Base-by-base conservation (phyloP, 2,888 invertebrate genomes). In the Anticlea derivata region DNA sequence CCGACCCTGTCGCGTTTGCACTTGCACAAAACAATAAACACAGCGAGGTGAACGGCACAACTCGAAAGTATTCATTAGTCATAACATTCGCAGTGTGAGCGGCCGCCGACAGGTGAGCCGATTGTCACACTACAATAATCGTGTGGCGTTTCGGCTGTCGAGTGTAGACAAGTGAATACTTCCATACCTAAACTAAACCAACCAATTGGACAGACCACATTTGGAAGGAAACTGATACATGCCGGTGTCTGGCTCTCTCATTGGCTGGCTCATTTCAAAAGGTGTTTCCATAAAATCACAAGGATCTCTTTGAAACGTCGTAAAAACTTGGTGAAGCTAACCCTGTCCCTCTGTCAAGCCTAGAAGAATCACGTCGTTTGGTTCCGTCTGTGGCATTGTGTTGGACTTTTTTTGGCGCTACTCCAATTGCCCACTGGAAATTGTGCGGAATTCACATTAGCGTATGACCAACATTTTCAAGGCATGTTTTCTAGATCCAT, bases 81-180 rank as follows among this genome's bases (percentile, higher is more conserved):
- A 53, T 44, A 44, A 39, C 41, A 45, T n/a, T n/a, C n/a, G n/a
- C 29, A 34, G 44, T 39, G 34, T 22, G 37, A 31, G 27, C 48
- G n/a, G n/a, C n/a, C n/a, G 49, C 44, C 52, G 44, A 53, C 52
- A 53, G 52, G 52, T 53, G 52, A 53, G 30, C 23, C 23, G 52
- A 47, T 47, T 47, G 47, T 52, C 43, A 40, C 29, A 33, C 41
- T 6, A 8, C 31, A 20, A 38, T 38, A 26, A 26, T 40, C 23
- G 34, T 17, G 29, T 29, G 7, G n/a, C 29, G 34, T 10, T 12
- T n/a, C 7, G 23, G 17, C 17, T 17, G 17, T 17, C 2, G 17
- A 17, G 22, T 35, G 13, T 43, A 34, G 43, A 34, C 34, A 24
- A 44, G 7, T 24, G 23, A 17, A 17, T 17, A 4, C 17, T 5